Evolutionary conservation across 35 echinoderm and acorn worm species (phyloP), one percentile per base, ranked within the genome.

Genomic region (Acanthaster planci): DNA sequence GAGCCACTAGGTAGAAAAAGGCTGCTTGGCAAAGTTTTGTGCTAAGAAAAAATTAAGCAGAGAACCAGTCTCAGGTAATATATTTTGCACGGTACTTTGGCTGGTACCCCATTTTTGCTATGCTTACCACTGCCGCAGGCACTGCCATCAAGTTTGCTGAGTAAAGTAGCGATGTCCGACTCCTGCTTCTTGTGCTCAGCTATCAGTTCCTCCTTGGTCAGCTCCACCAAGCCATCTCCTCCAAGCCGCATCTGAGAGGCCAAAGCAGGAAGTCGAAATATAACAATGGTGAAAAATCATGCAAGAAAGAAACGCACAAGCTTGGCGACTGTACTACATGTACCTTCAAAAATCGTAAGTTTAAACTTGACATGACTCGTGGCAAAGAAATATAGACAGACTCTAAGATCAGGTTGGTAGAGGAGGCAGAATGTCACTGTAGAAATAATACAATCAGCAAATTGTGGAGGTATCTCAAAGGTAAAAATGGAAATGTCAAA

Each of bases 201-300:
- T 1, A 93, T 77, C 15, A 93, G 56, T 8, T 97, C 90, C 51
- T 92, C 87, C 52, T 87, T 87, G 10, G 51, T 83, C 51, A 90
- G 60, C 5, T 83, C 38, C 44, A 86, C 55, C 72, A 93, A 47
- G 16, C 76, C 90, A 19, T 89, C 87, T 32, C 84, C 79, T 52
- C 82, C 84, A 31, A 97, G 87, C 77, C 94, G 91, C 82, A 92
- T 52, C 94, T 97, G 81, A n/a, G 55, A 47, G 42, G 42, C 12
- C 42, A 47, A 12, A 12, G 42, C 12, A 12, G 42, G 4, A 12
- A 47, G 42, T 47, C 42, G 12, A 47, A 47, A 47, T 4, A 47
- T 47, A 4, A 47, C 4, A 12, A 47, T 47, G 42, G 42, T 47
- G 42, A 47, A 6, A 12, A 47, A 47, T 12, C 4, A 47, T 6